These are phyloP conservation scores for Crocuta crocuta DNA, from an alignment of 2,113 vertebrate species.

Conservation along the genomic window DNA sequence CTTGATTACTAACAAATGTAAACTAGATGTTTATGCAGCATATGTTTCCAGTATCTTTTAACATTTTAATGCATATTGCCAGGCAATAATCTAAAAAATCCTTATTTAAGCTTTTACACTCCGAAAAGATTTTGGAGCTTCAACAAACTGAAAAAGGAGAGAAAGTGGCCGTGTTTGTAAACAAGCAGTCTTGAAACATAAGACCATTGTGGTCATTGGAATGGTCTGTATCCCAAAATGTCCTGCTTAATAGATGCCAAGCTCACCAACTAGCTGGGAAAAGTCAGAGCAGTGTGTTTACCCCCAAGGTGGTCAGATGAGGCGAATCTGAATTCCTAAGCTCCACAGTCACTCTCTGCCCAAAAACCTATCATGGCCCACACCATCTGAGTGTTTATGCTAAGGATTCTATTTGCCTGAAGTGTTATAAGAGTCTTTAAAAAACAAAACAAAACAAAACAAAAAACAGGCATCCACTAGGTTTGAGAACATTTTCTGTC, in stretches of 20 bases:
- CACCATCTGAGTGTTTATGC: constrained; percentile 21
- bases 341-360: neutral
- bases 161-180: constrained; percentile 77
- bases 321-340: constrained; percentile 63
- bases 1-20: constrained; percentile 41
- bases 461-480: constrained; percentile 53
- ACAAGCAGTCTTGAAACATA: constrained; percentile 73
- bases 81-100: constrained; percentile 49
- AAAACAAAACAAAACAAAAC: neutral
- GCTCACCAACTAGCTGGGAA: neutral
- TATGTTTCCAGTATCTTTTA: constrained; percentile 22
- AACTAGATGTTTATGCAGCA: neutral
- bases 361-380: neutral
- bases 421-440: constrained; percentile 54
- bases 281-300: constrained; percentile 40
- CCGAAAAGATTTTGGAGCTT: constrained; percentile 51
- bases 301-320: constrained; percentile 50
- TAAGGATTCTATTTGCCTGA: constrained; percentile 40
- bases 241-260: constrained; percentile 51
- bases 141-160: constrained; percentile 65
- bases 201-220: constrained; percentile 69
- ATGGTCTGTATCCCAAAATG: constrained; percentile 66
- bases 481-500: constrained; percentile 58
- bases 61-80: constrained; percentile 26
- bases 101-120: constrained; percentile 31